Evolutionary conservation across 2,113 vertebrate genomes (phyloP).

Genomic region (Heteronetta atricapilla): DNA sequence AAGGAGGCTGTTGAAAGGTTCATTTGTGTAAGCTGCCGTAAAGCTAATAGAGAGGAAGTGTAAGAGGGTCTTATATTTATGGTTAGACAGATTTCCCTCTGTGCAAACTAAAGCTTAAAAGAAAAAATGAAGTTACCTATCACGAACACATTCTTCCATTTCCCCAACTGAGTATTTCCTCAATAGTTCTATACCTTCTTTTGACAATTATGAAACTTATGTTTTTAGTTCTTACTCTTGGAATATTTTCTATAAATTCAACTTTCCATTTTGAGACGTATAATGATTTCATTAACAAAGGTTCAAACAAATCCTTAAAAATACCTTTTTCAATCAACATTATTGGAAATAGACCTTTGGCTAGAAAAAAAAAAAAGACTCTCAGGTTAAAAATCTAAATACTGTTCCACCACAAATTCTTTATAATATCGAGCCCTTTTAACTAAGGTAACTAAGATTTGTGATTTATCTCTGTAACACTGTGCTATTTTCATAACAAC

Average conservation of each 20-base stretch:
- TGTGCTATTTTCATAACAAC: neutral
- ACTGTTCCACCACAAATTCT: neutral
- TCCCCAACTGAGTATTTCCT: neutral
- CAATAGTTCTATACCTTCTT: neutral
- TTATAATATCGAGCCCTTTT: neutral
- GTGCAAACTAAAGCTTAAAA: neutral
- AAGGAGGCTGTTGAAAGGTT: neutral
- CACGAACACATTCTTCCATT: neutral
- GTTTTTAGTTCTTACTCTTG: neutral
- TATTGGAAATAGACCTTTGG: neutral
- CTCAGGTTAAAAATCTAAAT: neutral
- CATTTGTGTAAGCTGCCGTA: neutral
- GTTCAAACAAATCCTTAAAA: neutral
- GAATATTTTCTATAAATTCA: neutral
- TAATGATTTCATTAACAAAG: neutral
- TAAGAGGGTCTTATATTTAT: neutral
- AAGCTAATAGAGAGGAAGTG: neutral
- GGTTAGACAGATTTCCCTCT: neutral
- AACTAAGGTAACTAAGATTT: neutral
- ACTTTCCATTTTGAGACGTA: neutral
- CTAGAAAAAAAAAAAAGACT: neutral
- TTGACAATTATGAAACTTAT: neutral
- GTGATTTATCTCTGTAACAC: neutral
- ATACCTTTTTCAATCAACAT: neutral
- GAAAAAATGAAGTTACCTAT: neutral